Conservation (phyloP, 2,797 vertebrate species). For the Anableps anableps region DNA sequence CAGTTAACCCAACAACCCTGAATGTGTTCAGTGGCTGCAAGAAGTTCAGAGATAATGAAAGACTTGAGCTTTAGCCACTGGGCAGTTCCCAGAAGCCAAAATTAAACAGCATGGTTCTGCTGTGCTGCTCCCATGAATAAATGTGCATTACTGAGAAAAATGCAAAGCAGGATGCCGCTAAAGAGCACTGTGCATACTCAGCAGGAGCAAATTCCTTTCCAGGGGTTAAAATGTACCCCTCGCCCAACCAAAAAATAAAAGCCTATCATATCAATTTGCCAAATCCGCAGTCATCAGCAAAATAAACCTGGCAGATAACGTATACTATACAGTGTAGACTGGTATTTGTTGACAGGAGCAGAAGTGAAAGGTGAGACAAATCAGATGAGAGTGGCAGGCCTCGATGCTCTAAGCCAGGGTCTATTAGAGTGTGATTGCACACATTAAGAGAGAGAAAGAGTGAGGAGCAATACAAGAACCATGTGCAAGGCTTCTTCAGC, state of each 20-base stretch:
- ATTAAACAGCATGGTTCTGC: constrained; percentile 57
- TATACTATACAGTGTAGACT: constrained; percentile 10
- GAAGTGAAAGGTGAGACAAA: constrained; percentile 55
- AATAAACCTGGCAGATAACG: constrained; percentile 32
- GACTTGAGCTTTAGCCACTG: constrained; percentile 35
- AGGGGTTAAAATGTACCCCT: constrained; percentile 34
- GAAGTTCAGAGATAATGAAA: constrained; percentile 43
- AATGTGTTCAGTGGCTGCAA: constrained; percentile 40
- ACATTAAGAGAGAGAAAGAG: constrained; percentile 67
- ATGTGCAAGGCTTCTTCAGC: constrained; percentile 36
- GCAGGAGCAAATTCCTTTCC: constrained; percentile 54
- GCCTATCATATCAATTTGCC: constrained; percentile 45
- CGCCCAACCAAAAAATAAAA: constrained; percentile 5
- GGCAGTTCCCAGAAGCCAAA: constrained; percentile 58
- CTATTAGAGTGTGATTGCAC: constrained; percentile 68
- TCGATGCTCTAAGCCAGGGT: constrained; percentile 47
- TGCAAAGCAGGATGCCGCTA: constrained; percentile 54
- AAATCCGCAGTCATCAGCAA: constrained; percentile 60
- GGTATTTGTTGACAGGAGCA: constrained; percentile 26
- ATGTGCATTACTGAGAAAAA: constrained; percentile 62
- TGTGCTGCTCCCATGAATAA: constrained; percentile 59
- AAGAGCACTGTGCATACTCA: constrained; percentile 55
- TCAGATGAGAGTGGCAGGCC: constrained; percentile 27
- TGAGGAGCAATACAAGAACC: constrained; percentile 50
- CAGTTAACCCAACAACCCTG: constrained; percentile 36